These are phyloP conservation scores for Drosophila tanythrix DNA, from an alignment of 2,888 invertebrate species.

Conservation along the genomic window DNA sequence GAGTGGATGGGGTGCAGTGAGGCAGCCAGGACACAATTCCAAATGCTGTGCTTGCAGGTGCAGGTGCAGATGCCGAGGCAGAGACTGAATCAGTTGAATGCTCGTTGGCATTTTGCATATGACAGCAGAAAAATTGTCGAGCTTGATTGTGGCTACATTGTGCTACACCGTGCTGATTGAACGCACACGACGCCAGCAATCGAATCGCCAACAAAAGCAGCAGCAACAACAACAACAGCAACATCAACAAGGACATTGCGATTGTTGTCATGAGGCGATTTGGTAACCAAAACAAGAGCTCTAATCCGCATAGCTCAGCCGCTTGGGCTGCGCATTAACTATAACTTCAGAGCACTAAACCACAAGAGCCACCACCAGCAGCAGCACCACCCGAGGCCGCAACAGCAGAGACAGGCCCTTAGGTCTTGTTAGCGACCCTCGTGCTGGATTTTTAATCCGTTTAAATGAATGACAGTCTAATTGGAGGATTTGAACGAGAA, in stretches of 20 bases:
- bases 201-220: slow-evolving; percentile 23
- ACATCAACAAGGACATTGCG: slow-evolving; percentile 7
- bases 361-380: slow-evolving; percentile 60
- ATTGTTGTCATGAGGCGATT: slow-evolving; percentile 67
- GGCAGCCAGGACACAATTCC: slow-evolving; percentile 14
- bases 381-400: slow-evolving; percentile 9
- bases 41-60: slow-evolving; percentile 11
- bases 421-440: slow-evolving; percentile 61
- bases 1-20: neutral
- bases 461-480: slow-evolving; percentile 85
- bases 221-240: slow-evolving; percentile 3
- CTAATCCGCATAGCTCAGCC: slow-evolving; percentile 67
- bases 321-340: slow-evolving; percentile 40
- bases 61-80: slow-evolving; percentile 43
- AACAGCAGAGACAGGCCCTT: slow-evolving; percentile 48
- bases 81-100: slow-evolving; percentile 27
- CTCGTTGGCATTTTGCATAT: slow-evolving; percentile 71
- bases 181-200: slow-evolving; percentile 48
- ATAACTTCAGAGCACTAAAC: slow-evolving; percentile 48
- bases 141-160: slow-evolving; percentile 68
- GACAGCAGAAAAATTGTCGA: slow-evolving; percentile 67
- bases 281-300: slow-evolving; percentile 76
- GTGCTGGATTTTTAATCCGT: slow-evolving; percentile 81
- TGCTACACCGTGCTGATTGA: slow-evolving; percentile 68
- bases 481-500: slow-evolving; percentile 82